phyloP scores from a whole-genome alignment of 2,888 invertebrate genomes.

The Miltochrista miniata region DNA sequence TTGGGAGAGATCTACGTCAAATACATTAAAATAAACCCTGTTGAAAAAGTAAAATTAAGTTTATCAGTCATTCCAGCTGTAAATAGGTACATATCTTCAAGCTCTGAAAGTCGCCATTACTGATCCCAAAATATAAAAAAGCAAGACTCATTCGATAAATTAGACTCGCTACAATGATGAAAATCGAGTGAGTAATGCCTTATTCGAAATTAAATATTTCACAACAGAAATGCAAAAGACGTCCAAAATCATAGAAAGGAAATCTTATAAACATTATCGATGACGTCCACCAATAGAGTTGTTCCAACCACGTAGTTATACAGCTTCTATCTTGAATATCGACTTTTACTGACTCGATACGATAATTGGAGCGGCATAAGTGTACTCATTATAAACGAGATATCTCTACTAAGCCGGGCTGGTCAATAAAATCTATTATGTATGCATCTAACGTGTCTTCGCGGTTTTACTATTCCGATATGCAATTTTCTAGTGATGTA shows the following conservation, averaged over 20 bases:
- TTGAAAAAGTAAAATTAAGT: too few relatives aligned
- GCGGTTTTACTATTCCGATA: constrained; percentile 35
- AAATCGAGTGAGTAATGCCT: too few relatives aligned
- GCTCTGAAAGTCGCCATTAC: too few relatives aligned
- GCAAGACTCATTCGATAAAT: too few relatives aligned
- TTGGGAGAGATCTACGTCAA: too few relatives aligned
- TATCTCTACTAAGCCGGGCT: constrained; percentile 44
- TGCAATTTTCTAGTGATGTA: constrained; percentile 31
- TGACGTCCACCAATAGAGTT: constrained; percentile 28
- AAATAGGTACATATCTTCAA: too few relatives aligned
- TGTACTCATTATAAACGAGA: constrained; percentile 48
- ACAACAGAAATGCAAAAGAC: too few relatives aligned
- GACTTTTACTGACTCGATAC: constrained; percentile 48
- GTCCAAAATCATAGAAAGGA: constrained; percentile 10
- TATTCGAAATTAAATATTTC: too few relatives aligned
- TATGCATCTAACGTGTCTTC: constrained; percentile 38
- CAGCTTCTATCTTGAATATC: constrained; percentile 42
- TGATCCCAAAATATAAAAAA: too few relatives aligned
- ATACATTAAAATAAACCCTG: too few relatives aligned
- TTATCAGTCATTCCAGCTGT: too few relatives aligned
- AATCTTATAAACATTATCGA: constrained; percentile 16
- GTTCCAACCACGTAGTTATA: constrained; percentile 42
- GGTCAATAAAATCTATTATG: constrained; percentile 47
- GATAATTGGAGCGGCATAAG: constrained; percentile 55
- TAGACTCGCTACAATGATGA: too few relatives aligned